Evolutionary conservation across 2,888 invertebrate genomes (phyloP), one percentile per base, ranked within the genome.

Genomic region (Yponomeuta plumbellus): DNA sequence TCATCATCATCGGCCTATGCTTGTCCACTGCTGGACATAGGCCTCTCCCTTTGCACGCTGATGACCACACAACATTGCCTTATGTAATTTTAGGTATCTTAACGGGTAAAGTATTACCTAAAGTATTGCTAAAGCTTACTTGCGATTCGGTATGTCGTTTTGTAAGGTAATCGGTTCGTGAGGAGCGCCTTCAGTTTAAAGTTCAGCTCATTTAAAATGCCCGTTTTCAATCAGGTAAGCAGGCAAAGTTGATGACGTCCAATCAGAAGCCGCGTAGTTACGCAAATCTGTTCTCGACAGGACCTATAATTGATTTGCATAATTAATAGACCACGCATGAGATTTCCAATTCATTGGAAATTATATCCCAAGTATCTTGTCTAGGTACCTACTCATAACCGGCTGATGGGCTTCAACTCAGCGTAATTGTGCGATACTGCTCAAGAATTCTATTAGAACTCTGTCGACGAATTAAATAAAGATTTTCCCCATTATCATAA

Each of bases 301-400:
- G 13, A 23, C 13, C 23, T 26, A 13, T 61, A 61, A 61, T 61
- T 61, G 34, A 61, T 61, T 61, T 61, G 1, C 39, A 61, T 61
- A 61, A 61, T 61, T 61, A 61, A 61, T 61, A 61, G 61, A 61
- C 21, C 61, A 61, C 34, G 61, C 61, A 61, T 34, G 8, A 21
- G 21, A 58, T 58, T 58, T 58, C 21, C 58, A 58, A 58, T 52
- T 52, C 44, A 52, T 17, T 52, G 44, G 44, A 52, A 52, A 52
- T 52, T 52, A 52, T 17, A 17, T 17, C 44, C 44, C 13, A 52
- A 52, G 44, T 52, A 52, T 17, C 44, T 52, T 17, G 44, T 17
- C 44, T 39, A 5, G 11, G 39, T 39, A 39, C 6, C 39, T 2
- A 17, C 44, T 52, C 44, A 5, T 52, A 52, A 52, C 17, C 44